A percentile compares a stretch with the other conserved stretches of the same genome.
Conservation (phyloP, 2,888 invertebrate species). For the Diplazon laetatorius region DNA sequence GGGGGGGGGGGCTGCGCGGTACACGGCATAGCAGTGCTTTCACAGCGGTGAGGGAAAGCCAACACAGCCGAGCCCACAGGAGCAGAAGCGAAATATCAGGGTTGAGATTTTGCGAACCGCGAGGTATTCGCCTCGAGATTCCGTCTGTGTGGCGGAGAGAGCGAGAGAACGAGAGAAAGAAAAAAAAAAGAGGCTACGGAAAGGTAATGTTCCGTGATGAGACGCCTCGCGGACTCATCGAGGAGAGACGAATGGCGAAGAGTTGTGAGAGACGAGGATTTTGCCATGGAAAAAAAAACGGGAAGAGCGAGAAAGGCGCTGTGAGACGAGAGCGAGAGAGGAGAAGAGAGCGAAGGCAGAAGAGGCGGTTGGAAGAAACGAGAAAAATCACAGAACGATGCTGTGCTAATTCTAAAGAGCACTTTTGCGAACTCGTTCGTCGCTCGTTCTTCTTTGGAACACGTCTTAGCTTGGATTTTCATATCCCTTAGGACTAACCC, state of each 20-base stretch:
- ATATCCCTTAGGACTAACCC: slow-evolving; percentile 16
- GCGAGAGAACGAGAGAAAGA: slow-evolving; percentile 40
- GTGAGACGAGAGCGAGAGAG: slow-evolving; percentile 33
- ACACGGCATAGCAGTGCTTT: slow-evolving; percentile 41
- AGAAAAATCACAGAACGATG: slow-evolving; percentile 53
- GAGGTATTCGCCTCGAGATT: slow-evolving; percentile 45
- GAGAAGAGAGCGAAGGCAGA: slow-evolving; percentile 61
- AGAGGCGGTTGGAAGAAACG: slow-evolving; percentile 40
- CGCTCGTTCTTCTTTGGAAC: slow-evolving; percentile 35
- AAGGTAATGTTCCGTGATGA: slow-evolving; percentile 82
- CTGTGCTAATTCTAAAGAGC: slow-evolving; percentile 78
- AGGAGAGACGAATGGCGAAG: slow-evolving; percentile 62
- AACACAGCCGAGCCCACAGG: slow-evolving; percentile 44
- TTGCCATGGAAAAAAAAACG: slow-evolving; percentile 48
- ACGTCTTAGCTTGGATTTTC: slow-evolving; percentile 1
- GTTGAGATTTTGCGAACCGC: slow-evolving; percentile 56
- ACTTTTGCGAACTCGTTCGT: slow-evolving; percentile 71
- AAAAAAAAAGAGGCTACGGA: slow-evolving; percentile 46
- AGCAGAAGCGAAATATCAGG: slow-evolving; percentile 59
- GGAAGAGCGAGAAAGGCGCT: slow-evolving; percentile 53
- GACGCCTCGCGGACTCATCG: slow-evolving; percentile 79
- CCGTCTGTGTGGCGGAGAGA: slow-evolving; percentile 35
- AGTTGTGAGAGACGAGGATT: slow-evolving; percentile 62
- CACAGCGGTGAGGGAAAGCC: slow-evolving; percentile 39
- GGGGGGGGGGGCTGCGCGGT: slow-evolving; percentile 27